Conservation (phyloP, 2,797 vertebrate genomes). For the Phoxinus dragarum region DNA sequence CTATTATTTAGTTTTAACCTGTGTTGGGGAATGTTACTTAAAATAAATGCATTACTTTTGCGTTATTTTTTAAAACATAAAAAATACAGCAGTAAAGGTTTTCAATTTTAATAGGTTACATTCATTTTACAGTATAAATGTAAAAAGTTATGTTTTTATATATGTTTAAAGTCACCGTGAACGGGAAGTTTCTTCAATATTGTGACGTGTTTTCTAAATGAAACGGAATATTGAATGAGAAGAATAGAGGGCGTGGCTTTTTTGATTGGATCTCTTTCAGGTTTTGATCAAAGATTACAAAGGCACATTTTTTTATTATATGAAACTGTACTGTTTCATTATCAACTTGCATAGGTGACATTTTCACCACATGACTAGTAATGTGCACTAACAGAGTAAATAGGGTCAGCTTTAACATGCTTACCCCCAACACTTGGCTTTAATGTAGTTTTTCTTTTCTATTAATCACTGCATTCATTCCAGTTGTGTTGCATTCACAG, state of each 20-base stretch:
- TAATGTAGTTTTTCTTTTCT: neutral
- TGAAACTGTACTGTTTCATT: too few relatives aligned
- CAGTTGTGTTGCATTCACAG: slow-evolving; percentile 9
- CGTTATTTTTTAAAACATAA: neutral
- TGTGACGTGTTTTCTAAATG: too few relatives aligned
- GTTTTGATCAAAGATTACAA: neutral
- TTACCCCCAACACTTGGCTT: slow-evolving; percentile 25
- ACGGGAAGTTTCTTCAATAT: too few relatives aligned
- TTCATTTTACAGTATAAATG: neutral
- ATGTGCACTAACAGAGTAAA: neutral
- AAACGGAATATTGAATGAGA: neutral
- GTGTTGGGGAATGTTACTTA: slow-evolving; percentile 15
- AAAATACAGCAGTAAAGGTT: neutral
- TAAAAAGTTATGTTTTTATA: neutral
- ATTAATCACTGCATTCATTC: neutral
- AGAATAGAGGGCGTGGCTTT: neutral
- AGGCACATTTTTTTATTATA: too few relatives aligned
- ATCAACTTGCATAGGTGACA: neutral
- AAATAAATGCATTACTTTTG: neutral
- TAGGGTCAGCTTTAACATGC: neutral
- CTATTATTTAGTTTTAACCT: neutral
- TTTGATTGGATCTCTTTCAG: neutral
- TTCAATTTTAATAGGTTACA: neutral
- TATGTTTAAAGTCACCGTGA: too few relatives aligned
- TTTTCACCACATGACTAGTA: neutral